phyloP scores from a whole-genome alignment of 2,888 invertebrate species.

The Lasioglossum figueresi region DNA sequence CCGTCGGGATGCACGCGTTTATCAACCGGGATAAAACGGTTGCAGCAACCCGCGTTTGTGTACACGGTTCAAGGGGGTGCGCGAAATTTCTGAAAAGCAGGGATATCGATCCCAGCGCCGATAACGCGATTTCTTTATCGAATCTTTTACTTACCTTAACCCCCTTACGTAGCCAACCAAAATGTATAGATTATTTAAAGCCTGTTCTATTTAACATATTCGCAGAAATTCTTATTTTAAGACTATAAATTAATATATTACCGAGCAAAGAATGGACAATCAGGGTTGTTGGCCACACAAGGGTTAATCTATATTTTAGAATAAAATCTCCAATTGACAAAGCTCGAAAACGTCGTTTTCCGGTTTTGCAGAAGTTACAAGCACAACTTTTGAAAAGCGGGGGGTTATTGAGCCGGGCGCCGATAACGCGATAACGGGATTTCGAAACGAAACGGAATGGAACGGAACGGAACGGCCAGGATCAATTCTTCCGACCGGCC shows the following conservation, averaged over 20 bases:
- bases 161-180: no score
- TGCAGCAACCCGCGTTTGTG: not conserved
- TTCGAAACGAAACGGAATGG: conserved; percentile 12
- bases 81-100: not conserved
- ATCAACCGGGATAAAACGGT: conserved; percentile 21
- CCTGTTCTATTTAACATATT: no score
- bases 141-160: no score
- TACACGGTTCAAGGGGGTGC: not conserved
- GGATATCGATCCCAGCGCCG: not conserved
- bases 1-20: conserved; percentile 11
- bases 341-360: not conserved
- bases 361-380: not conserved
- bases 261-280: no score
- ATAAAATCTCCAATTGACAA: not conserved
- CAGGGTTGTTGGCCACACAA: no score
- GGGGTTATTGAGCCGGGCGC: not conserved
- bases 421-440: conserved; percentile 33
- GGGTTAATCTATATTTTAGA: not conserved
- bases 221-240: no score
- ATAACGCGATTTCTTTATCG: no score
- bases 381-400: conserved; percentile 23
- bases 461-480: not conserved
- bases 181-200: no score
- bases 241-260: no score
- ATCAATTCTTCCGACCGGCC: conserved; percentile 4